Evolutionary conservation across 2,888 invertebrate genomes (phyloP), one percentile per base, ranked within the genome.

Genomic region (Phortica magna): DNA sequence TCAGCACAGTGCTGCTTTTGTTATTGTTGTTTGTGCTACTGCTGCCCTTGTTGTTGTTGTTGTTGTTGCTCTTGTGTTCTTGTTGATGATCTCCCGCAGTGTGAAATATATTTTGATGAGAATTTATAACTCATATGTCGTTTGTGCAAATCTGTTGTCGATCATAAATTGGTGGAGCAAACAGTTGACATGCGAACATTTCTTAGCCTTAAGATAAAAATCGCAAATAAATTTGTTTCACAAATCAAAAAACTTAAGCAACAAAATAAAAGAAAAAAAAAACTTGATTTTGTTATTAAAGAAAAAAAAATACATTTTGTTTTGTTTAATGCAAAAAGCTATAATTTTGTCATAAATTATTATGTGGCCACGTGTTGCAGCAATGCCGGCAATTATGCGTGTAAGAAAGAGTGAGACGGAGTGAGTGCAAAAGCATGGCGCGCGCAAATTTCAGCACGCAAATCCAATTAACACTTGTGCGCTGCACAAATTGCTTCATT

Each of bases 51-150:
- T 72, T 17, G 19, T 1, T 42, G n/a, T 12, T 68, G 43, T 19
- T 68, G n/a, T 14, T 42, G 68, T 19, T 68, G 17, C 31, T 22
- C 19, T 48, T 48, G 43, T 72, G 82, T 78, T 76, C 81, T 83
- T 81, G 77, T 42, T 71, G 77, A 76, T 85, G 86, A 88, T 88
- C 80, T 82, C 86, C 86, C 86, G 86, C 86, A 79, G 86, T 86
- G 86, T 86, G 86, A 86, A 86, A 81, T 87, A 84, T 87, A 79
- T 83, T 83, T 88, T 86, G 85, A 88, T 88, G 88, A 87, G 86
- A 86, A 87, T 86, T 86, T 86, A 86, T 88, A 31, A 31, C 31
- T 31, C 86, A 88, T 88, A 83, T 76, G 80, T 82, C 41, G 19
- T 14, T 59, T 41, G 14, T 59, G 59, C 10, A 10, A 14, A 82